Conservation (phyloP, 2,888 invertebrate genomes). For the Hirtodrosophila confusa region DNA sequence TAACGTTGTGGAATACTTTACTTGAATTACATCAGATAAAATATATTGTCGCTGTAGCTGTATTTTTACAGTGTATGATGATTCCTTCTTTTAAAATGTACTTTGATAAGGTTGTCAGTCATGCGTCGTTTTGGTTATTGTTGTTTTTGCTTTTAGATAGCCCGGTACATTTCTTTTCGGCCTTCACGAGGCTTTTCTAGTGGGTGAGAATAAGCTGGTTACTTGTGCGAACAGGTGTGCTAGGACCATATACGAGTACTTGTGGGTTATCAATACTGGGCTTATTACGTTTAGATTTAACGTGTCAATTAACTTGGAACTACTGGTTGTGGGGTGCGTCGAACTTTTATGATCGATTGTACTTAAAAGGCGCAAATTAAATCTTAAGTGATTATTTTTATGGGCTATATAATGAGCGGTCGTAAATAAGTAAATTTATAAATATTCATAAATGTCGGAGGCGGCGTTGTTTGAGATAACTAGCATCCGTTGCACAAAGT, state of each 20-base stretch:
- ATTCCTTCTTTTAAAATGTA: constrained; percentile 16
- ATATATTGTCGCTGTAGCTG: no score
- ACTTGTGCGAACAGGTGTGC: constrained; percentile 59
- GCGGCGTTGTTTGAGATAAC: background rate
- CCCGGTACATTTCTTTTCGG: constrained; percentile 55
- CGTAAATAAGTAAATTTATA: background rate
- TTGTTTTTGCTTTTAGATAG: constrained; percentile 29
- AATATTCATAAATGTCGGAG: background rate
- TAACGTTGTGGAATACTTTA: no score
- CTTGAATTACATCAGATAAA: no score
- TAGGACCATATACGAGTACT: constrained; percentile 15
- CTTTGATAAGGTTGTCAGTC: constrained; percentile 40
- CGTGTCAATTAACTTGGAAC: constrained; percentile 26
- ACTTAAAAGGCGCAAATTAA: constrained; percentile 41
- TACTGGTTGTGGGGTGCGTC: constrained; percentile 20
- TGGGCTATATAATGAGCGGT: constrained; percentile 14
- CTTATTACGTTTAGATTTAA: constrained; percentile 45
- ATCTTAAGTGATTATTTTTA: constrained; percentile 39
- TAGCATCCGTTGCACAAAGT: background rate
- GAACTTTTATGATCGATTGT: constrained; percentile 35
- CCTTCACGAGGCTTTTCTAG: constrained; percentile 34
- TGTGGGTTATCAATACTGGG: constrained; percentile 29
- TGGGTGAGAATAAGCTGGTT: constrained; percentile 5
- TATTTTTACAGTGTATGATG: constrained; percentile 39
- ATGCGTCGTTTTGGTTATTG: constrained; percentile 3